A percentile compares a stretch with the other conserved stretches of the same genome.
Conservation (phyloP, 2,113 vertebrate species). For the Chionodraco myersi region DNA sequence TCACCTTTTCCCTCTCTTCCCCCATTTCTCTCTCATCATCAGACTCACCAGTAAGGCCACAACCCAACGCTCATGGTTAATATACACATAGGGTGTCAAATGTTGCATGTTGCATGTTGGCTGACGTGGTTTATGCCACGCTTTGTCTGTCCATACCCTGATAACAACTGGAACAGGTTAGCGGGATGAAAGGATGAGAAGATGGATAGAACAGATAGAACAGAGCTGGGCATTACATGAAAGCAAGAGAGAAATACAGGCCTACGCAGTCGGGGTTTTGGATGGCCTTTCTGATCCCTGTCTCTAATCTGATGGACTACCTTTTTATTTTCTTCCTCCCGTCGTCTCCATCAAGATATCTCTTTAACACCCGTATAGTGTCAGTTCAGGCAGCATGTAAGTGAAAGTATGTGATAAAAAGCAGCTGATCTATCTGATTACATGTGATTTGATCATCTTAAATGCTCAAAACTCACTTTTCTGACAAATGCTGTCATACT, state of each 20-base stretch:
- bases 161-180: slow-evolving; percentile 48
- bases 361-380: slow-evolving; percentile 36
- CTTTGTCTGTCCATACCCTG: slow-evolving; percentile 35
- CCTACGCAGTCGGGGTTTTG: slow-evolving; percentile 50
- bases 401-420: slow-evolving; percentile 52
- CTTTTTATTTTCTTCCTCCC: slow-evolving; percentile 40
- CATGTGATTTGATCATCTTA: slow-evolving; percentile 21
- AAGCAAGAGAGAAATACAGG: slow-evolving; percentile 52
- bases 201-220: slow-evolving; percentile 63
- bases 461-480: slow-evolving; percentile 4
- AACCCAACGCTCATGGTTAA: neutral
- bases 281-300: slow-evolving; percentile 55
- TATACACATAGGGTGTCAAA: neutral
- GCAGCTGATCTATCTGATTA: slow-evolving; percentile 32
- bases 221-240: slow-evolving; percentile 63
- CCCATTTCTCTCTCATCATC: neutral
- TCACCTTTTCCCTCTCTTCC: no score
- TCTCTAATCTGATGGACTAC: slow-evolving; percentile 77
- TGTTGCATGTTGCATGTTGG: neutral
- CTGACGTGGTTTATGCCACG: neutral
- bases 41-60: neutral
- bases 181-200: slow-evolving; percentile 53
- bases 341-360: slow-evolving; percentile 3
- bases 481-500: neutral
- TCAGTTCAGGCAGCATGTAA: slow-evolving; percentile 25